Base-by-base conservation (phyloP, 2,797 vertebrate genomes). In the Xenentodon cancila region DNA sequence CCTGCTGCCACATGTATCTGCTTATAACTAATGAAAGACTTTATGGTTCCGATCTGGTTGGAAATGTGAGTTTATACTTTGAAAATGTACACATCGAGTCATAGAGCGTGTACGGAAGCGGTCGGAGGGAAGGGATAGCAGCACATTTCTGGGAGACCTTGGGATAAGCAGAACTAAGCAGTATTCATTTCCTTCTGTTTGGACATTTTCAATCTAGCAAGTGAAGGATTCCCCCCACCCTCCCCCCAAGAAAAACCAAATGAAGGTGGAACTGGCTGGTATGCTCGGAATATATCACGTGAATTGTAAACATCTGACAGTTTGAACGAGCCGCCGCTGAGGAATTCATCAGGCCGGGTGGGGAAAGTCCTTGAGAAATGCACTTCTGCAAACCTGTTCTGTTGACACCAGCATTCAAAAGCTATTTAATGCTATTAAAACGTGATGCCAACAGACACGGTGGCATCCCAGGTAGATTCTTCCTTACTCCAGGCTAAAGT, bases 351-450 rank as follows among this genome's bases (percentile, higher is more conserved):
- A 68, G 42, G 2, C 0, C 11, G 2, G 52, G 18, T 7, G 20
- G 77, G 81, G 76, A 81, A 84, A 82, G 75, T 87, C 86, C 77
- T 66, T 79, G 69, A 85, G 76, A 45, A 15, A 21, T 46, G 72
- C 64, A 59, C 72, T 25, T 64, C 75, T 79, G 82, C 51, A 76
- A 64, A 79, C 25, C 89, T 88, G 89, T 86, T n/a, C 81, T 90
- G 90, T 89, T 87, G 8, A 71, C 55, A 19, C 44, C 25, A 43
- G 67, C 60, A 66, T 85, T 75, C 51, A 52, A 85, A 63, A 53
- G 22, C 64, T 43, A 69, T 60, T 54, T 18, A 1, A 30, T 44
- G 48, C 59, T 62, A 71, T 72, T 59, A 58, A 63, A 55, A 65
- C 22, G 22, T 44, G 54, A 80, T 59, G 4, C 53, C 51, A 53